Conservation (phyloP, 2,113 vertebrate species). For the Tor tambroides region DNA sequence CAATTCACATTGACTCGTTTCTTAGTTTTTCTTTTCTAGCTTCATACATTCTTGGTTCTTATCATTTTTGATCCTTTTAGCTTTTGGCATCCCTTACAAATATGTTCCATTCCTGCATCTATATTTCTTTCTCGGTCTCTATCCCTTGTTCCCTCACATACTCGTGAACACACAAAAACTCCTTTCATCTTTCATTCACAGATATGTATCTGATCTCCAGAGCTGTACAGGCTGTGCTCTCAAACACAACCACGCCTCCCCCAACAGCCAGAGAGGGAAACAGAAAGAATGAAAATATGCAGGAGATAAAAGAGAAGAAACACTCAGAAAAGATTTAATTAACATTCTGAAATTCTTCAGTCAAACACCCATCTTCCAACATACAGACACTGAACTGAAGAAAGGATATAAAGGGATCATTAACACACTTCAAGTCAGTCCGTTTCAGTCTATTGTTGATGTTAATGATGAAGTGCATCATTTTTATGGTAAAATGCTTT, state of each 20-base stretch:
- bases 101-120: neutral
- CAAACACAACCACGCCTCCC: constrained; percentile 13
- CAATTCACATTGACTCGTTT: neutral
- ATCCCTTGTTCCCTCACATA: neutral
- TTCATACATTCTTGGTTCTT: neutral
- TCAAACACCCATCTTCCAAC: neutral
- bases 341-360: constrained; percentile 35
- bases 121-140: neutral
- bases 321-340: constrained; percentile 39
- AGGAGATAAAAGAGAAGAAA: constrained; percentile 36
- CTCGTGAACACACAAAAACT: neutral
- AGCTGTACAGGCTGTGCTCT: neutral
- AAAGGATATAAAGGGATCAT: neutral
- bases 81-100: neutral
- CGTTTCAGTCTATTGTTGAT: neutral
- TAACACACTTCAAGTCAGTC: neutral
- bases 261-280: neutral
- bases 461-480: neutral
- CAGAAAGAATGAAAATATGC: constrained; percentile 40
- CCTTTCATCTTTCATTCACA: constrained; percentile 39
- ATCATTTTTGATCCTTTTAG: neutral
- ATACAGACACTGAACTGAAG: neutral
- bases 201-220: constrained; percentile 43
- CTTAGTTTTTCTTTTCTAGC: neutral
- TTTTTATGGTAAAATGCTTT: neutral